Evolutionary conservation across 1,140 invertebrate species (phyloP).

Genomic region (Calliopsis andreniformis): DNA sequence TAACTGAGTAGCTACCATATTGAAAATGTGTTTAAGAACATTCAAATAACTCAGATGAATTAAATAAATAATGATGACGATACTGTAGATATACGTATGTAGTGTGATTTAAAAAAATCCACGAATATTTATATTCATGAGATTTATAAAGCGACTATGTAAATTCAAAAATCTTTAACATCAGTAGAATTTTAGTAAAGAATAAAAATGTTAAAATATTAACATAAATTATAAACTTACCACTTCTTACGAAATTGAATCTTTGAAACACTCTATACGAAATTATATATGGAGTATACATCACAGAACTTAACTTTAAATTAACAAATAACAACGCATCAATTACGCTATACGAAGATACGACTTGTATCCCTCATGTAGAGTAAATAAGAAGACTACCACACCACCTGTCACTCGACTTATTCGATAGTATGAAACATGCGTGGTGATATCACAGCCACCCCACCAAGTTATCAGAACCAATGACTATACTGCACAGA

Average conservation of each 20-base stretch:
- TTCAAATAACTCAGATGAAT: no score
- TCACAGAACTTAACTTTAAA: slow-evolving; percentile 74
- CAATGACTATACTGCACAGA: slow-evolving; percentile 35
- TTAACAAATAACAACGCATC: slow-evolving; percentile 70
- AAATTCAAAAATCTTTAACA: not conserved
- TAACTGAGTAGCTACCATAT: no score
- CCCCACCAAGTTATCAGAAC: slow-evolving; percentile 24
- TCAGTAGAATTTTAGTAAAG: not conserved
- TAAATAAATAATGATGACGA: no score
- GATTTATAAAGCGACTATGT: no score
- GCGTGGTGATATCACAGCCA: slow-evolving; percentile 70
- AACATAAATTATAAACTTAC: slow-evolving; percentile 55
- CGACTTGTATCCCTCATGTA: slow-evolving; percentile 57
- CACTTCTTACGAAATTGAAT: slow-evolving; percentile 73
- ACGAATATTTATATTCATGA: no score
- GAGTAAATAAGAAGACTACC: slow-evolving; percentile 58
- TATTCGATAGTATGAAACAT: slow-evolving; percentile 78
- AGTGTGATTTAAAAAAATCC: no score
- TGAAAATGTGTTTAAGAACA: no score
- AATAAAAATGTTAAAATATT: not conserved
- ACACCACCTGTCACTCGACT: slow-evolving; percentile 79
- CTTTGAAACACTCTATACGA: slow-evolving; percentile 69
- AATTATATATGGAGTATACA: slow-evolving; percentile 77
- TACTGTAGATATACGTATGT: no score
- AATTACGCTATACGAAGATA: slow-evolving; percentile 75